These are phyloP conservation scores for Sicus ferrugineus DNA, from an alignment of 2,888 invertebrate genomes.

Conservation along the genomic window DNA sequence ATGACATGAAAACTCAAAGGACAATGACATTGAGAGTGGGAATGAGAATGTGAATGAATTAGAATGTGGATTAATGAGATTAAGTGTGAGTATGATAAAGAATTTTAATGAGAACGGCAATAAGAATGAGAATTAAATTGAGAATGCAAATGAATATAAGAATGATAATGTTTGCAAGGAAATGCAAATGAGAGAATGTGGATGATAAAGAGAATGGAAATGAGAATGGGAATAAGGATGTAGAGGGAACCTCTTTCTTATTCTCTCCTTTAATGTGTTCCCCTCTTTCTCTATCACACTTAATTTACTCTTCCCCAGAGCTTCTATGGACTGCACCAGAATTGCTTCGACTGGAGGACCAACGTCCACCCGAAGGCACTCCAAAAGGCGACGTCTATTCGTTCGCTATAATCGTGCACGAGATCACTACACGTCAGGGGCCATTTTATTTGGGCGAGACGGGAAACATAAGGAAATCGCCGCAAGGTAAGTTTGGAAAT, in stretches of 20 bases:
- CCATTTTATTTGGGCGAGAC: conserved; percentile 84
- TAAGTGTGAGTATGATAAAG: no score
- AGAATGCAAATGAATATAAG: conserved; percentile 66
- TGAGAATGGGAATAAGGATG: no score
- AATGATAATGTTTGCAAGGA: background rate
- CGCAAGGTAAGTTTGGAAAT: conserved; percentile 77
- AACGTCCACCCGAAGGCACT: conserved; percentile 73
- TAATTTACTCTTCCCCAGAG: background rate
- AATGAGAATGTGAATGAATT: no score
- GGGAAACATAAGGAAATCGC: conserved; percentile 70
- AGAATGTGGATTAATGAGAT: no score
- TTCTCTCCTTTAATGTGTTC: background rate
- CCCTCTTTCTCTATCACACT: background rate
- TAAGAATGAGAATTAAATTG: no score
- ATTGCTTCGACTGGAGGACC: conserved; percentile 70
- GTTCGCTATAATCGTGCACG: conserved; percentile 85
- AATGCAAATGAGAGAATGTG: no score
- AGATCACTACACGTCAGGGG: conserved; percentile 81
- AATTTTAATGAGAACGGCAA: no score
- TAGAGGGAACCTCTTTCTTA: background rate
- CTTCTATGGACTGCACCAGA: conserved; percentile 79
- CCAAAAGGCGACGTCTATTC: conserved; percentile 87
- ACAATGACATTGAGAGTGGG: no score
- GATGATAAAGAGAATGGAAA: no score
- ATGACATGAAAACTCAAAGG: no score